Percentiles rank a stretch among this genome's conserved stretches.
Conservation (phyloP, 2,797 vertebrate species). For the Silurus lanzhouensis region DNA sequence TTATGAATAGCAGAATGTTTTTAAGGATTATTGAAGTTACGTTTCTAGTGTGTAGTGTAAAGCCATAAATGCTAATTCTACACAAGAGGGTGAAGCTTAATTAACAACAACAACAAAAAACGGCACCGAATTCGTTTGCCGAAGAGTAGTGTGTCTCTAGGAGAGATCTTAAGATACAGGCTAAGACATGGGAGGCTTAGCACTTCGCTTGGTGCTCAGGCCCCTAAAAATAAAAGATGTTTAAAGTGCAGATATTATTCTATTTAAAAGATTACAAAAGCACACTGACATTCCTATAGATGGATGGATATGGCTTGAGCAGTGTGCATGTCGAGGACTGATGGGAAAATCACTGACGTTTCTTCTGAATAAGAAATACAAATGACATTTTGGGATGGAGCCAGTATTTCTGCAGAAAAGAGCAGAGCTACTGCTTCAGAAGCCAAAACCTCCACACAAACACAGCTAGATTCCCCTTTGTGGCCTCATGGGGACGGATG, state of each 20-base stretch:
- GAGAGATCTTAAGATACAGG: not conserved
- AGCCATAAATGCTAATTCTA: not conserved
- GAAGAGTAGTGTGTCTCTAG: not conserved
- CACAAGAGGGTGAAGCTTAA: not conserved
- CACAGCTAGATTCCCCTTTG: conserved; percentile 17
- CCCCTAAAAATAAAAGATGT: not conserved
- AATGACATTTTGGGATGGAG: conserved; percentile 13
- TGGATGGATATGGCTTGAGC: not conserved
- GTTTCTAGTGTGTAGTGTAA: not conserved
- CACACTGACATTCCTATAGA: not conserved
- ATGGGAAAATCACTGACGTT: conserved; percentile 12
- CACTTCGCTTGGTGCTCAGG: not conserved
- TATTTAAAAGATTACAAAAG: not conserved
- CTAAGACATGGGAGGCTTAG: not conserved
- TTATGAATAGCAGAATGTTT: not conserved
- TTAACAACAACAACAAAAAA: not conserved
- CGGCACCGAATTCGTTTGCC: not conserved
- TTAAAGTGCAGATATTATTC: not conserved
- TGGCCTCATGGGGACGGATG: conserved; percentile 31
- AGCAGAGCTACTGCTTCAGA: conserved; percentile 19
- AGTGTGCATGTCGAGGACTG: not conserved
- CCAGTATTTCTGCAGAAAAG: conserved; percentile 5
- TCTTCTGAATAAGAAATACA: not conserved
- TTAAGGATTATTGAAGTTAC: not conserved
- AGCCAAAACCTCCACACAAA: conserved; percentile 21